Evolutionary conservation across 1,140 invertebrate species (phyloP).

Genomic region (Aphis gossypii): DNA sequence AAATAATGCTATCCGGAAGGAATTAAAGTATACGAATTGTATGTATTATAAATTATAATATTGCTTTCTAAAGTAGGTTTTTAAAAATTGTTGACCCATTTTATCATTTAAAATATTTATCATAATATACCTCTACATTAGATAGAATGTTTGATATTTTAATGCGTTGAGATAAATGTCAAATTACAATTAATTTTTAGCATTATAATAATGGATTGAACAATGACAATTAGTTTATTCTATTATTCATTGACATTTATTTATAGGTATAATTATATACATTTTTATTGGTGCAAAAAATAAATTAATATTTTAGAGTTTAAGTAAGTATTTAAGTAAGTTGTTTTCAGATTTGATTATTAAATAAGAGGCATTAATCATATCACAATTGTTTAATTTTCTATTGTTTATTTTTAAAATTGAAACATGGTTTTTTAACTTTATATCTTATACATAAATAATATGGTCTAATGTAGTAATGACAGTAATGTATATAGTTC

Average conservation of each 20-base stretch:
- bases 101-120: background rate
- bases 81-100: background rate
- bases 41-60: background rate
- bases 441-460: slow-evolving; percentile 9
- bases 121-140: background rate
- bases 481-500: background rate
- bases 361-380: background rate
- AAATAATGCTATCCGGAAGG: background rate
- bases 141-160: background rate
- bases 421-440: background rate
- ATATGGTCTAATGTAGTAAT: background rate
- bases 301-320: background rate
- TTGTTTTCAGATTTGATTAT: background rate
- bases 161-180: background rate
- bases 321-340: background rate
- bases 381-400: background rate
- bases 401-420: background rate
- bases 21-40: background rate
- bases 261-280: background rate
- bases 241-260: background rate
- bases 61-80: background rate
- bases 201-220: background rate
- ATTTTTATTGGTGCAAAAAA: background rate
- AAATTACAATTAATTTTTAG: background rate
- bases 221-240: background rate